Conservation (phyloP, 2,113 vertebrate species). For the Aptenodytes patagonicus region DNA sequence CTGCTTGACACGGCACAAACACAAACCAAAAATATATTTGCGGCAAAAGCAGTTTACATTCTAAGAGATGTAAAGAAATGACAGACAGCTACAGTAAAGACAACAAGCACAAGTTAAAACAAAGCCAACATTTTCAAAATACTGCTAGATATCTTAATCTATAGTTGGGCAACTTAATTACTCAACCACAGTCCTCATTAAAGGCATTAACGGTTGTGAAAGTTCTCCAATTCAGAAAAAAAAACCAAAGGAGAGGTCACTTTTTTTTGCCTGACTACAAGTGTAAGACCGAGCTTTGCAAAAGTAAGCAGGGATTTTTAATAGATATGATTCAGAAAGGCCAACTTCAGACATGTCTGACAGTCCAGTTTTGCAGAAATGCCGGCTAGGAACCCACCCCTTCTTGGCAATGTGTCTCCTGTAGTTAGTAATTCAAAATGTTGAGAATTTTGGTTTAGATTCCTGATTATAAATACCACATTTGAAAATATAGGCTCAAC, state of each 20-base stretch:
- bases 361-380: not conserved
- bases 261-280: not conserved
- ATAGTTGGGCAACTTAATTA: not conserved
- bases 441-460: not conserved
- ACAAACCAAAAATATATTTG: not conserved
- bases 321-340: not conserved
- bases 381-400: rapidly evolving
- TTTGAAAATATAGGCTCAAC: not conserved
- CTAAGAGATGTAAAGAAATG: not conserved
- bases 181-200: not conserved
- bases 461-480: not conserved
- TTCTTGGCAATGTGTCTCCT: not conserved
- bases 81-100: not conserved
- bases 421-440: not conserved
- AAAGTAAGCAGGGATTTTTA: not conserved
- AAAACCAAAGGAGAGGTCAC: not conserved
- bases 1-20: not conserved
- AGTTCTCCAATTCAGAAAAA: not conserved
- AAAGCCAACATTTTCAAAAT: not conserved
- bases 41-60: not conserved
- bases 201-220: not conserved
- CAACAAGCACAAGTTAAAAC: not conserved
- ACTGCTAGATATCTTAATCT: not conserved
- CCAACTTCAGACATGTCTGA: not conserved
- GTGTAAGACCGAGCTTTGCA: not conserved